Percentiles rank a stretch among this genome's conserved stretches.
phyloP scores from a whole-genome alignment of 2,113 vertebrate genomes.

The Chionomys nivalis region DNA sequence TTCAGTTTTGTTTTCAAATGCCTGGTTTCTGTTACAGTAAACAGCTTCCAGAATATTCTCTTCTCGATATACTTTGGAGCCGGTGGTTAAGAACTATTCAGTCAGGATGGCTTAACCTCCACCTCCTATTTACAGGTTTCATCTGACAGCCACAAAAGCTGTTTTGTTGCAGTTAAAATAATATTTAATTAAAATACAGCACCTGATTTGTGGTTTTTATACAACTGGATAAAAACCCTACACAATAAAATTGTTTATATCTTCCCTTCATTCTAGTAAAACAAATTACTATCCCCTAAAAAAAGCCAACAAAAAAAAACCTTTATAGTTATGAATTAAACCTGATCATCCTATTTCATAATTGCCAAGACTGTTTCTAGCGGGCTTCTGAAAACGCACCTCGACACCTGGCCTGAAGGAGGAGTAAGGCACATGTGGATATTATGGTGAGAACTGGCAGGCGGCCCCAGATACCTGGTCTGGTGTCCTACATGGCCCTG shows the following conservation, averaged over 20 bases:
- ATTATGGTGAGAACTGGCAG: slow-evolving; percentile 79
- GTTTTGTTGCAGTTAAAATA: slow-evolving; percentile 84
- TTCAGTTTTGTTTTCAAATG: slow-evolving; percentile 70
- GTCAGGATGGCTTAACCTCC: slow-evolving; percentile 81
- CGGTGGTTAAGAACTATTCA: slow-evolving; percentile 71
- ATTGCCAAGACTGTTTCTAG: slow-evolving; percentile 82
- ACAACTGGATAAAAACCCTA: slow-evolving; percentile 87
- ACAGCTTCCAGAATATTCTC: slow-evolving; percentile 63
- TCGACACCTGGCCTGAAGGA: slow-evolving; percentile 86
- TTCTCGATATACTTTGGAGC: slow-evolving; percentile 67
- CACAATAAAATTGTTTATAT: slow-evolving; percentile 86
- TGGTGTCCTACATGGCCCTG: slow-evolving; percentile 83
- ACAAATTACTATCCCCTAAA: slow-evolving; percentile 79
- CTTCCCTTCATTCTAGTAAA: slow-evolving; percentile 83
- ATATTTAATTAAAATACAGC: slow-evolving; percentile 87
- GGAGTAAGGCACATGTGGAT: slow-evolving; percentile 97
- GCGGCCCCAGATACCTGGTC: slow-evolving; percentile 83
- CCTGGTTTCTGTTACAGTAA: slow-evolving; percentile 62
- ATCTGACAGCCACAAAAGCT: slow-evolving; percentile 77
- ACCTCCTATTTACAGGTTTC: slow-evolving; percentile 81
- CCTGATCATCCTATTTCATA: slow-evolving; percentile 82
- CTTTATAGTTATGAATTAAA: slow-evolving; percentile 84
- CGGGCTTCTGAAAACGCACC: slow-evolving; percentile 78
- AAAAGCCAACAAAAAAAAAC: slow-evolving; percentile 72
- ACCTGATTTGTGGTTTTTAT: slow-evolving; percentile 88